phyloP scores from a whole-genome alignment of 23 tunicate species.

The Pegea sp. region DNA sequence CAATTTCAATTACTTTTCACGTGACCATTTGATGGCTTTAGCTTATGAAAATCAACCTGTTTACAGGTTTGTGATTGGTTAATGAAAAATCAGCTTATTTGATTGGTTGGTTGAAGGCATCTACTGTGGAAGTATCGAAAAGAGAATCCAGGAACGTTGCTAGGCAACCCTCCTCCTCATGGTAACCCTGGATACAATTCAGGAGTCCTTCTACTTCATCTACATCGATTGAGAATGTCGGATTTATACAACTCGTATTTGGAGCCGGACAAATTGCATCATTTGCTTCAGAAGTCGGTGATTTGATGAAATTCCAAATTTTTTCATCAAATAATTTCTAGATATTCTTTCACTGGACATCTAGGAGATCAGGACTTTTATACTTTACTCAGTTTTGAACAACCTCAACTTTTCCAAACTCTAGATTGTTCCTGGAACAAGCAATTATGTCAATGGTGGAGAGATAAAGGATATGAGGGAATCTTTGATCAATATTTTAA shows the following conservation, averaged over 20 bases:
- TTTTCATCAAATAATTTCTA: not conserved
- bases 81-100: not conserved
- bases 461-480: constrained; percentile 36
- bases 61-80: constrained; percentile 17
- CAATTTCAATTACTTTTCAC: constrained; percentile 45
- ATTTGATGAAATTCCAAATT: not conserved
- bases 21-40: constrained; percentile 32
- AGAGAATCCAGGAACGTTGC: constrained; percentile 52
- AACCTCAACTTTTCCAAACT: constrained; percentile 28
- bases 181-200: constrained; percentile 79
- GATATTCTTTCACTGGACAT: constrained; percentile 73
- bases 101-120: constrained; percentile 12
- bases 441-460: constrained; percentile 90
- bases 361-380: constrained; percentile 89
- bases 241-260: constrained; percentile 36
- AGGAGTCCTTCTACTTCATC: constrained; percentile 59
- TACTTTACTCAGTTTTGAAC: constrained; percentile 46
- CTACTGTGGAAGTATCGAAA: constrained; percentile 66
- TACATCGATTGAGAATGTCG: constrained; percentile 34
- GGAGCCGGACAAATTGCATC: constrained; percentile 12
- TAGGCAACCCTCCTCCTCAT: constrained; percentile 52
- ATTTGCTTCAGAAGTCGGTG: constrained; percentile 28
- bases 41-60: constrained; percentile 85
- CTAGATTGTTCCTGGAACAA: constrained; percentile 56
- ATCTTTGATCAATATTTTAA: constrained; percentile 44